Conservation (phyloP, 1,140 invertebrate genomes). For the Dendroctonus ponderosae region DNA sequence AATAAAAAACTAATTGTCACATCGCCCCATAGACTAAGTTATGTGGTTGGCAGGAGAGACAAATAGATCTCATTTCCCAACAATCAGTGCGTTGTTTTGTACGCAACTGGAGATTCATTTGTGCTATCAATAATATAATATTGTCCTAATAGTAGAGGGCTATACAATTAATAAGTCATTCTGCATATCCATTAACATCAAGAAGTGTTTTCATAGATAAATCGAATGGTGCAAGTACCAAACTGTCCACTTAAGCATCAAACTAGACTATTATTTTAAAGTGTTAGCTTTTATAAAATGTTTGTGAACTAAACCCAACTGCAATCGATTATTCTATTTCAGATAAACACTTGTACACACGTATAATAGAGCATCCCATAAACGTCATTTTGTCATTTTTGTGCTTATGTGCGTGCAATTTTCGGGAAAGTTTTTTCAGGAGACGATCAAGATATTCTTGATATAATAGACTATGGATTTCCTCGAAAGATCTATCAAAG, state of each 20-base stretch:
- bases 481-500: slow-evolving; percentile 9
- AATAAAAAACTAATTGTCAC: no score
- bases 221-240: background rate
- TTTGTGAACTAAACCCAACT: slow-evolving; percentile 3
- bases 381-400: no score
- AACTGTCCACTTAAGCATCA: background rate
- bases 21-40: no score
- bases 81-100: slow-evolving; percentile 10
- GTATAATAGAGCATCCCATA: no score
- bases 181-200: background rate
- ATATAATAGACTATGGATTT: slow-evolving; percentile 28
- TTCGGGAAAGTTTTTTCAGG: no score
- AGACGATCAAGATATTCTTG: slow-evolving; percentile 22
- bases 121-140: slow-evolving; percentile 18
- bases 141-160: slow-evolving; percentile 14
- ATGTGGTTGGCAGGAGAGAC: no score
- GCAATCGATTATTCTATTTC: slow-evolving; percentile 11
- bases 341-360: slow-evolving; percentile 44
- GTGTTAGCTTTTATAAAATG: background rate
- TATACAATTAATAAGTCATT: background rate
- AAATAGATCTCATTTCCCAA: no score
- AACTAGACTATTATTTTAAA: background rate
- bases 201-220: background rate
- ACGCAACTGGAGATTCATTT: slow-evolving; percentile 1
- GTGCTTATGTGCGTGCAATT: no score